These are phyloP conservation scores for Agriotes lineatus DNA, from an alignment of 2,888 invertebrate genomes.

Conservation along the genomic window DNA sequence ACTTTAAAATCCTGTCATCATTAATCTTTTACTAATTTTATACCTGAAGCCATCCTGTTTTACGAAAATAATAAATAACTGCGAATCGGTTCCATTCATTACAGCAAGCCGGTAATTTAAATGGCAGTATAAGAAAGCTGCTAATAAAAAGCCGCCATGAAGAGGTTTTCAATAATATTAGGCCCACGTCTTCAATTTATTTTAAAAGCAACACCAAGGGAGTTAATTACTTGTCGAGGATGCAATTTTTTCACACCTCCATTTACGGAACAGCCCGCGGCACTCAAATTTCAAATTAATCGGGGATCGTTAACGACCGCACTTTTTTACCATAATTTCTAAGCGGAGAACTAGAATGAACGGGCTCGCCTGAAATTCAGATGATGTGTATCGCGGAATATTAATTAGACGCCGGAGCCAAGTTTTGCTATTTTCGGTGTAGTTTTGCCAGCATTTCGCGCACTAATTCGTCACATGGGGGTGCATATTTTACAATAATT, in stretches of 20 bases:
- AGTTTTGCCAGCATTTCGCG: conserved; percentile 19
- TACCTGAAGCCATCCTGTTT: too few relatives aligned
- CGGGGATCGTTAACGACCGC: neutral
- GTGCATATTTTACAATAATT: conserved; percentile 39
- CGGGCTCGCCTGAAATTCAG: neutral
- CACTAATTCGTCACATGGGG: conserved; percentile 29
- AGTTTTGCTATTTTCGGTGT: conserved; percentile 20
- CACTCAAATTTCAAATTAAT: conserved; percentile 27
- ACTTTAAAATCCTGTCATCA: too few relatives aligned
- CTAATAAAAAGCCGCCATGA: neutral
- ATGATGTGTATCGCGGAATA: neutral
- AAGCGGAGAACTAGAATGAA: neutral
- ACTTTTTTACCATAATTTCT: conserved; percentile 2
- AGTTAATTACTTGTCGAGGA: conserved; percentile 30
- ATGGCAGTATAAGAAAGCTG: neutral
- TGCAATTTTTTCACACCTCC: conserved; percentile 32
- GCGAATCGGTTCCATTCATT: too few relatives aligned
- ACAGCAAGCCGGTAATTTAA: neutral
- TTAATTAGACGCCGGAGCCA: neutral
- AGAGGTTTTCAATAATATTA: conserved; percentile 18
- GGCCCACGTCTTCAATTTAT: conserved; percentile 31
- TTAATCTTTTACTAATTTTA: too few relatives aligned
- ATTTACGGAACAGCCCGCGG: conserved; percentile 13
- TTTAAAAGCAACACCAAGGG: conserved; percentile 20
- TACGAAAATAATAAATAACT: too few relatives aligned